A percentile compares a stretch with the other conserved stretches of the same genome.
Evolutionary conservation across 2,888 invertebrate species (phyloP).

Genomic region (Ochropacha duplaris): DNA sequence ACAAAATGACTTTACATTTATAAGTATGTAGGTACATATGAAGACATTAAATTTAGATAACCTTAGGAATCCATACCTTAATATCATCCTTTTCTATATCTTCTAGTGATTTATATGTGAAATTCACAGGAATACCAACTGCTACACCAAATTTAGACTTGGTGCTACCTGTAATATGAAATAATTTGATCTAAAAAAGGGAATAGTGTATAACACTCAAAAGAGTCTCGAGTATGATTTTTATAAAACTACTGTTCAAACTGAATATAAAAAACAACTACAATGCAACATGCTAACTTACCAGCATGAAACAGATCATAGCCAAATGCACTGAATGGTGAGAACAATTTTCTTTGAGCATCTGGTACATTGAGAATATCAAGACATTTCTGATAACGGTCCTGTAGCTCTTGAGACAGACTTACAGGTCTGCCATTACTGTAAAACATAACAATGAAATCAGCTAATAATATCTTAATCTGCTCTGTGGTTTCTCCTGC

Average conservation of each 20-base stretch:
- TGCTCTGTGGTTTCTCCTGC: too few species aligned
- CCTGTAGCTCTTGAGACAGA: slow-evolving; percentile 73
- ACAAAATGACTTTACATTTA: too few species aligned
- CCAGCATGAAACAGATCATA: slow-evolving; percentile 89
- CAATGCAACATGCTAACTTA: too few species aligned
- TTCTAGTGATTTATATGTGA: slow-evolving; percentile 79
- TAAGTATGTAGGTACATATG: too few species aligned
- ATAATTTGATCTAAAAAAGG: background rate
- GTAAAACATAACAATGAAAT: slow-evolving; percentile 28
- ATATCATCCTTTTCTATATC: slow-evolving; percentile 84
- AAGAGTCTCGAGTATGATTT: too few species aligned
- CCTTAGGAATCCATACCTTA: slow-evolving; percentile 73
- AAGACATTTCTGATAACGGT: slow-evolving; percentile 82
- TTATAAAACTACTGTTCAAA: too few species aligned
- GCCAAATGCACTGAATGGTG: slow-evolving; percentile 88
- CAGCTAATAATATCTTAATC: too few species aligned
- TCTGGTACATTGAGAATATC: slow-evolving; percentile 82
- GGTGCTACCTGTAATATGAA: slow-evolving; percentile 65
- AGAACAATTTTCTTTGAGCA: slow-evolving; percentile 72
- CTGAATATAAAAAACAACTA: too few species aligned
- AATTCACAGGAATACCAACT: slow-evolving; percentile 90
- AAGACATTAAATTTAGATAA: too few species aligned
- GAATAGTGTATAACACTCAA: too few species aligned
- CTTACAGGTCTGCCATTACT: slow-evolving; percentile 84
- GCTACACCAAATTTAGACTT: slow-evolving; percentile 84